These are phyloP conservation scores for Oryzias dopingdopingensis DNA, from an alignment of 2,797 vertebrate genomes.

Conservation along the genomic window DNA sequence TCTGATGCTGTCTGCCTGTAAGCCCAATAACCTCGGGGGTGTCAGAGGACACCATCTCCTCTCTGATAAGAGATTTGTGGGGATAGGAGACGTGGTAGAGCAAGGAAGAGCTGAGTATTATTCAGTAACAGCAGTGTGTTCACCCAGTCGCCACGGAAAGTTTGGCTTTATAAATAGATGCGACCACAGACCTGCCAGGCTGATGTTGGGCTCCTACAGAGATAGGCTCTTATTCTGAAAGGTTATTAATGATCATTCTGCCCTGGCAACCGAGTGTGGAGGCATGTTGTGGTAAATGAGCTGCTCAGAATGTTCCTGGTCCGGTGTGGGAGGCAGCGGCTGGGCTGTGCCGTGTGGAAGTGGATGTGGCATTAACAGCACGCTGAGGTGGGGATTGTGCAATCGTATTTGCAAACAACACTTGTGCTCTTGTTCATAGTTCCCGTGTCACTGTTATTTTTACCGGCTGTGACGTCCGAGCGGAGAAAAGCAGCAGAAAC, in stretches of 20 bases:
- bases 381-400: constrained; percentile 64
- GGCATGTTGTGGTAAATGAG: constrained; percentile 70
- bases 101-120: constrained; percentile 58
- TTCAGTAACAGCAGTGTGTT: constrained; percentile 63
- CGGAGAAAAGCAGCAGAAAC: constrained; percentile 80
- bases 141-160: constrained; percentile 75
- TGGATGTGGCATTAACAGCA: constrained; percentile 63
- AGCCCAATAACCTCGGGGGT: constrained; percentile 51
- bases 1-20: constrained; percentile 37
- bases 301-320: constrained; percentile 63
- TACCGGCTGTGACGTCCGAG: constrained; percentile 75
- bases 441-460: constrained; percentile 76
- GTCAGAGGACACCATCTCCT: constrained; percentile 50
- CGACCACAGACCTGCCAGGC: constrained; percentile 67
- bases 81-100: constrained; percentile 22
- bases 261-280: constrained; percentile 75
- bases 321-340: constrained; percentile 54
- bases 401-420: constrained; percentile 85
- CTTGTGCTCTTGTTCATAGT: constrained; percentile 77
- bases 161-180: constrained; percentile 79
- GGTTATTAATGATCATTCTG: constrained; percentile 78
- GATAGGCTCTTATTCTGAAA: constrained; percentile 73
- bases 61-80: constrained; percentile 31
- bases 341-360: constrained; percentile 41
- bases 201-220: constrained; percentile 75